Evolutionary conservation across 2,888 invertebrate species (phyloP).

Genomic region (Boloria euphrosyne): DNA sequence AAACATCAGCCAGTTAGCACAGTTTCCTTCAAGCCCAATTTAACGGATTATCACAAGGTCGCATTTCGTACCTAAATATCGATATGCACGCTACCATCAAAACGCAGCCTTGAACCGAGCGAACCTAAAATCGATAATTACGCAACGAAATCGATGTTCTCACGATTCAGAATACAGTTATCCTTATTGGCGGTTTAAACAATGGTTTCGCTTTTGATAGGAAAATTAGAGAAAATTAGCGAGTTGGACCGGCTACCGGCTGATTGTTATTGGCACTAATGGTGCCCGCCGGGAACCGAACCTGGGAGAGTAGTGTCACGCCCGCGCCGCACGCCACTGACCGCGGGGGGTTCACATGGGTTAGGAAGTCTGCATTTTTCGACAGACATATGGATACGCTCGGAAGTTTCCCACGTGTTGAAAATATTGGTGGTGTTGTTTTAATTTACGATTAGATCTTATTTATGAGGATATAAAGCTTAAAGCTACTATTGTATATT

Average conservation of each 20-base stretch:
- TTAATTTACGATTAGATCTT: neutral
- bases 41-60: constrained; percentile 68
- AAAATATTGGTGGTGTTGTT: neutral
- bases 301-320: constrained; percentile 67
- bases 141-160: constrained; percentile 67
- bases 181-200: constrained; percentile 65
- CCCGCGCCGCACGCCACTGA: constrained; percentile 63
- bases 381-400: constrained; percentile 20
- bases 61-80: constrained; percentile 49
- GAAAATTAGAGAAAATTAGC: constrained; percentile 82
- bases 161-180: constrained; percentile 71
- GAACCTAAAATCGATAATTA: constrained; percentile 62
- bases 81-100: constrained; percentile 54
- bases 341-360: constrained; percentile 60
- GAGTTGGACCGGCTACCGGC: constrained; percentile 72
- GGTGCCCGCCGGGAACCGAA: constrained; percentile 74
- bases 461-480: too few relatives aligned
- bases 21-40: constrained; percentile 69
- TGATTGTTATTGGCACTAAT: constrained; percentile 79
- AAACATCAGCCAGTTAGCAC: constrained; percentile 33
- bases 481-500: too few relatives aligned
- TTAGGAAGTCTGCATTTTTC: constrained; percentile 39
- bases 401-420: constrained; percentile 7
- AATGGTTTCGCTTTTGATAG: constrained; percentile 76
- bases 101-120: constrained; percentile 55